Base-by-base conservation (phyloP, 2,888 invertebrate species). In the Epinotia demarniana region DNA sequence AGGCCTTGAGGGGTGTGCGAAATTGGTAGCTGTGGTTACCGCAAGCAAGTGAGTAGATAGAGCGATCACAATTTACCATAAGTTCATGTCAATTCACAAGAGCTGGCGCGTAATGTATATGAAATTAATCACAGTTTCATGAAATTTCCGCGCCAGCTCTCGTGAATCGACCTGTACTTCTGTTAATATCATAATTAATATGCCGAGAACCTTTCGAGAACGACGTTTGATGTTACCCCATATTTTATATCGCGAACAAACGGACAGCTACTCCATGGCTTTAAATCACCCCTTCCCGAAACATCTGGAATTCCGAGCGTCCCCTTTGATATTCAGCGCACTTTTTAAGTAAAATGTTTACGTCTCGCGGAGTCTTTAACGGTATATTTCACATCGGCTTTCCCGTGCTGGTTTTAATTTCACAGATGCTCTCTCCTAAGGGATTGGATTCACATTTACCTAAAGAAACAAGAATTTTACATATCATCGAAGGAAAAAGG, bases 321-420 rank as follows among this genome's bases (percentile, higher is more conserved):
- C n/a, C 66, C 12, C 55, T 67, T 67, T 66, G 66, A 53, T 66
- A 55, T 67, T 67, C 33, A 53, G 6, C 53, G 67, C 55, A 5
- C n/a, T 53, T 53, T 63, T 67, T 33, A 27, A 55, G 55, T 67
- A 67, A 55, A 67, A 53, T 23, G 49, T 64, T 43, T 64, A 18
- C 64, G 23, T 64, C 46, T 49, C 16, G 11, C 18, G 11, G 8
- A 12, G 9, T 1, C 2, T 39, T 67, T 53, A 53, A 5, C 49
- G 27, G n/a, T 12, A n/a, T 12, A n/a, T 9, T 66, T 53, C 19
- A n/a, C 23, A 66, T 64, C 23, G 63, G 46, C 2, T 64, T 64
- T 43, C 46, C 13, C 39, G 13, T 19, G 33, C 12, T 62, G 12
- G 23, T 64, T 49, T 23, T 23, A 16, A 13, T 63, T 63, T 63